These are phyloP conservation scores for Hydrolagus affinis DNA, from an alignment of 2,113 vertebrate genomes.

Conservation along the genomic window DNA sequence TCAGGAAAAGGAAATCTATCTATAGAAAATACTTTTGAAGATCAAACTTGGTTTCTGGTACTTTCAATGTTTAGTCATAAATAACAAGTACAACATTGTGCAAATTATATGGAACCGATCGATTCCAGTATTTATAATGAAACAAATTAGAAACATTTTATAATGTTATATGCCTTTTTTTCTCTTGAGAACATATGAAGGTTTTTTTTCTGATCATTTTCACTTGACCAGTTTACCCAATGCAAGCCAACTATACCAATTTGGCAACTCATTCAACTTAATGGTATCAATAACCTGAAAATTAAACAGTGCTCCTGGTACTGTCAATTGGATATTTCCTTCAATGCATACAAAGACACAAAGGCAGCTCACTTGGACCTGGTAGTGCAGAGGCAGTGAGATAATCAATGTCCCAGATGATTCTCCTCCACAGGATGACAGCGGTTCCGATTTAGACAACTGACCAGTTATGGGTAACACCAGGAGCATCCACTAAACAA, in stretches of 20 bases:
- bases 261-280: background rate
- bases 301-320: background rate
- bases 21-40: too few species aligned
- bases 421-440: background rate
- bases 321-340: background rate
- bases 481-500: background rate
- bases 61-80: too few species aligned
- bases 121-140: too few species aligned
- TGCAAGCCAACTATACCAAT: background rate
- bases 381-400: background rate
- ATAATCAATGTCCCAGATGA: background rate
- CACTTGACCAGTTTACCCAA: background rate
- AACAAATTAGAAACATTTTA: too few species aligned
- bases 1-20: too few species aligned
- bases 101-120: too few species aligned
- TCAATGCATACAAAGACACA: background rate
- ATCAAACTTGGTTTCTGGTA: too few species aligned
- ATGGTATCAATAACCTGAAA: background rate
- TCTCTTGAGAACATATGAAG: too few species aligned
- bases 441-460: background rate
- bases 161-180: too few species aligned
- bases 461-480: background rate
- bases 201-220: too few species aligned
- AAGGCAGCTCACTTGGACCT: background rate
- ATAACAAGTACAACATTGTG: too few species aligned